phyloP scores from a whole-genome alignment of 2,888 invertebrate species.

The Neocrepidodera transversa region DNA sequence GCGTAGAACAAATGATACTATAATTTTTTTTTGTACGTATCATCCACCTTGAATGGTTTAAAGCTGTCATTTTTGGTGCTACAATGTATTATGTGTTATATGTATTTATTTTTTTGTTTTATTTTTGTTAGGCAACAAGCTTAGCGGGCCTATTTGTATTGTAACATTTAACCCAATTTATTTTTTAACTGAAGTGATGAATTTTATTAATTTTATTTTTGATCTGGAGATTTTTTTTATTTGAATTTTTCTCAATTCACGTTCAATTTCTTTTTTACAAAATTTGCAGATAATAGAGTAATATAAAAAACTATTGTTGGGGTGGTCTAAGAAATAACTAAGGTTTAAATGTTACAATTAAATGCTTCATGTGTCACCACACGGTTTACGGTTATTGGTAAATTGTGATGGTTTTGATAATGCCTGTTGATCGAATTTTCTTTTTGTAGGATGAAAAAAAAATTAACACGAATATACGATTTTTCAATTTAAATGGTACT shows the following conservation, averaged over 20 bases:
- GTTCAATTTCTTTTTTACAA: too few relatives aligned
- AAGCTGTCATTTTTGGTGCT: conserved; percentile 14
- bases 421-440: conserved; percentile 42
- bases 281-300: too few relatives aligned
- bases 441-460: conserved; percentile 30
- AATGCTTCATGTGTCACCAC: conserved; percentile 54
- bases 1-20: background rate
- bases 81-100: conserved; percentile 9
- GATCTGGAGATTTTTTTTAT: background rate
- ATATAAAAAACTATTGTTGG: too few relatives aligned
- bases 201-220: background rate
- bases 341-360: conserved; percentile 14
- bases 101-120: conserved; percentile 30
- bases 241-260: background rate
- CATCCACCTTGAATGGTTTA: background rate
- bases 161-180: conserved; percentile 16
- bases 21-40: background rate
- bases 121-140: conserved; percentile 1
- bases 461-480: conserved; percentile 3
- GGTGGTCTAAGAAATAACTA: too few relatives aligned
- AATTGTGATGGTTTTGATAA: conserved; percentile 61
- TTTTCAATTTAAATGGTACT: conserved; percentile 14
- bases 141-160: conserved; percentile 15
- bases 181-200: background rate
- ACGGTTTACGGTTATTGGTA: conserved; percentile 57